A percentile compares a stretch with the other conserved stretches of the same genome.
These are phyloP conservation scores for Petrolisthes manimaculis DNA, from an alignment of 2,888 invertebrate species.

Conservation along the genomic window DNA sequence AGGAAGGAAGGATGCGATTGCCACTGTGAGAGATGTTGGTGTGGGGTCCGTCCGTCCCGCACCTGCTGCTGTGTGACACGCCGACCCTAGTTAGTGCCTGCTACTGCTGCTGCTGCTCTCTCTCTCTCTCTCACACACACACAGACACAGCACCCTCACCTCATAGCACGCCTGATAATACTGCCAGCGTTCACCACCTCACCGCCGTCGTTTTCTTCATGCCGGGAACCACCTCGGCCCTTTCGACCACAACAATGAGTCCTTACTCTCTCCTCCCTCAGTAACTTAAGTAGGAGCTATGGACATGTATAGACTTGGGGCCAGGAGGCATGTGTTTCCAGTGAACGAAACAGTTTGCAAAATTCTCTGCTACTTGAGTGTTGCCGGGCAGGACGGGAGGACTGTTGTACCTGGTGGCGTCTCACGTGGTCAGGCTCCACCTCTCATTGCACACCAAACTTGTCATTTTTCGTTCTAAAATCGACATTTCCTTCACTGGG, in stretches of 20 bases:
- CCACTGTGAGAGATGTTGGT: constrained; percentile 4
- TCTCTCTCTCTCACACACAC: background rate
- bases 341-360: constrained; percentile 50
- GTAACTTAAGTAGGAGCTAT: background rate
- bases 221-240: no score
- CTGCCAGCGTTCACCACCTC: constrained; percentile 1
- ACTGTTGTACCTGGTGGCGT: constrained; percentile 31
- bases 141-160: background rate
- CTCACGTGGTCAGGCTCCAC: constrained; percentile 4
- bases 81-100: constrained; percentile 14
- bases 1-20: background rate
- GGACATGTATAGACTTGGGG: background rate
- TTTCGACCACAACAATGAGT: no score
- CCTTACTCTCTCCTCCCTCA: no score
- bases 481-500: no score
- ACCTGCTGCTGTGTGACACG: constrained; percentile 10
- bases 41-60: constrained; percentile 7
- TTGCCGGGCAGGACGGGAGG: constrained; percentile 27
- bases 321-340: background rate
- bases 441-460: background rate
- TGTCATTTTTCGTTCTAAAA: no score
- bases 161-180: background rate
- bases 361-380: constrained; percentile 26
- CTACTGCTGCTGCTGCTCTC: constrained; percentile 20
- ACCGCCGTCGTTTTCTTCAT: background rate